phyloP scores from a whole-genome alignment of 2,888 invertebrate genomes.

The Microctonus brassicae region DNA sequence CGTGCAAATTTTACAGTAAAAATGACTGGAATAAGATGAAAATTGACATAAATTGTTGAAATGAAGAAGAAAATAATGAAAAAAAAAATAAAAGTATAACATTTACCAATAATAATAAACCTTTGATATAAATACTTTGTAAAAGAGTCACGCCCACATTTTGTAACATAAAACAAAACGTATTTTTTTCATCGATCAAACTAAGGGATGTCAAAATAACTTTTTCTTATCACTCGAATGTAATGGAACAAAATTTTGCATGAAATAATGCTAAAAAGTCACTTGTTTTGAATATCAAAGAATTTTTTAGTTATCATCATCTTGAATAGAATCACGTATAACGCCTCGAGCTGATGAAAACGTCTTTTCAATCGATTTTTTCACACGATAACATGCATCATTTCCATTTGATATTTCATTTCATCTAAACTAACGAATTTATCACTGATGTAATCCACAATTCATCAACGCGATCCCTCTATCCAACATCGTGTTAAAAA shows the following conservation, averaged over 20 bases:
- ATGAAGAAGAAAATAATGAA: not conserved
- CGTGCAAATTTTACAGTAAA: constrained; percentile 12
- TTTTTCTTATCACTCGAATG: constrained; percentile 18
- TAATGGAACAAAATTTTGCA: not conserved
- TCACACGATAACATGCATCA: not conserved
- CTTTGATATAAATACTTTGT: not conserved
- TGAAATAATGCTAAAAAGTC: constrained; percentile 15
- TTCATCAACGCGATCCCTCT: not conserved
- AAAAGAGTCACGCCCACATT: not conserved
- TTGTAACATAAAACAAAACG: not conserved
- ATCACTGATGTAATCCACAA: not conserved
- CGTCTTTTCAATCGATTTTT: constrained; percentile 14
- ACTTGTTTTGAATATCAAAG: constrained; percentile 11
- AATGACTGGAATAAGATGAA: not conserved
- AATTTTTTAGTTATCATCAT: constrained; percentile 1
- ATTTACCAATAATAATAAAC: not conserved
- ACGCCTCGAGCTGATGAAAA: constrained; percentile 13
- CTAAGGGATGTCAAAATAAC: constrained; percentile 10
- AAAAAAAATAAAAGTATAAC: not conserved
- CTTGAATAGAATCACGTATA: not conserved
- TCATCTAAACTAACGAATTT: not conserved
- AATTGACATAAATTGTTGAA: constrained; percentile 8
- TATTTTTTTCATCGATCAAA: constrained; percentile 8
- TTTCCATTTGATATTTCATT: constrained; percentile 2
- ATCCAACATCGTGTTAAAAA: not conserved